These are phyloP conservation scores for Capitulum mitella DNA, from an alignment of 2,888 invertebrate genomes.

Conservation along the genomic window DNA sequence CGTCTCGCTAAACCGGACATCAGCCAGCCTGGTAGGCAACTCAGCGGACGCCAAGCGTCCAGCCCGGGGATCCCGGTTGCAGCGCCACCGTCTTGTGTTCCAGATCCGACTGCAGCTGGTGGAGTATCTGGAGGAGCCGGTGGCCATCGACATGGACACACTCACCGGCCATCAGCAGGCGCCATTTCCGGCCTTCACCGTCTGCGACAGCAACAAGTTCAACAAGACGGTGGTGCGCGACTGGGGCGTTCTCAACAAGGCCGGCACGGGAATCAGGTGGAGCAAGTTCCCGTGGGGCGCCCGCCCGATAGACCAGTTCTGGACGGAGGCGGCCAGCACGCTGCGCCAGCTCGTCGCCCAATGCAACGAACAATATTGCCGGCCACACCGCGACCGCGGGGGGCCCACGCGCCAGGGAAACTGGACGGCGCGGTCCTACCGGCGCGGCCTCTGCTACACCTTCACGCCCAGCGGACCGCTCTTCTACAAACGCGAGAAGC, in stretches of 20 bases:
- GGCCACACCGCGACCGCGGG: neutral
- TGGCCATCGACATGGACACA: neutral
- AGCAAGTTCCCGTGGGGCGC: neutral
- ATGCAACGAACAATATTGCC: neutral
- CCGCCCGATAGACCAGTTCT: neutral
- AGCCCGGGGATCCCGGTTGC: too few species aligned
- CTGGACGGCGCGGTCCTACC: neutral
- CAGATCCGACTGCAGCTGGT: neutral
- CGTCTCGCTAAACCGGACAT: too few species aligned
- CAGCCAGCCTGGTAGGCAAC: too few species aligned
- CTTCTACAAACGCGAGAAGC: neutral
- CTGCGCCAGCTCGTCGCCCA: neutral
- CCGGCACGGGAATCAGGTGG: neutral
- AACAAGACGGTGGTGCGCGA: neutral
- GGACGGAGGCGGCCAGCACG: neutral
- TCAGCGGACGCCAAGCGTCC: too few species aligned
- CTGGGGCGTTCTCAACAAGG: neutral
- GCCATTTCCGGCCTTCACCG: neutral
- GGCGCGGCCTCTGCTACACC: slow-evolving; percentile 11
- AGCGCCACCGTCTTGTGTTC: too few species aligned
- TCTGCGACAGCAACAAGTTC: neutral
- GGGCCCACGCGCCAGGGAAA: neutral
- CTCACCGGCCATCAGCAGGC: neutral
- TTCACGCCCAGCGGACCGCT: neutral
- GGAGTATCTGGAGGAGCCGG: neutral